Base-by-base conservation (phyloP, 1,140 invertebrate genomes). In the Drusus annulatus region DNA sequence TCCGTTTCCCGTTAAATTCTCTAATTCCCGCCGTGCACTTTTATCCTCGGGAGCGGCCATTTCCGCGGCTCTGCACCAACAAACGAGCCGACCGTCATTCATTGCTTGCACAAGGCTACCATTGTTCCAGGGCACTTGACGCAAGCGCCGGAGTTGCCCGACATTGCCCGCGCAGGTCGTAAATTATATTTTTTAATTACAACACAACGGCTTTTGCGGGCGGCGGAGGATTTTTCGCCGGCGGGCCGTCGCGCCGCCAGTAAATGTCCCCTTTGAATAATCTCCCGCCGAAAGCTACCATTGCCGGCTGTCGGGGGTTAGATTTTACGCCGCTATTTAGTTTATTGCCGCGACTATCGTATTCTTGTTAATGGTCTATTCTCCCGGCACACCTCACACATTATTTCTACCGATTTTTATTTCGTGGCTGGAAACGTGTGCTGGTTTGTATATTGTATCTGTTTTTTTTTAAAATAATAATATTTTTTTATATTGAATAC, bases 161-260 rank as follows among this genome's bases (percentile, higher is more conserved):
- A 16, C 31, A 36, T 36, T 8, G 31, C 31, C 31, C 54, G 54
- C 7, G 54, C 54, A n/a, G 56, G 3, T 23, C 56, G 56, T 65
- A 65, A 65, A 65, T 65, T 65, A 65, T 65, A n/a, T 65, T 65
- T 65, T 65, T 65, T 65, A 65, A 65, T 65, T 65, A 65, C 62
- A 65, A 65, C 62, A 65, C 62, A 65, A 65, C 36, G n/a, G 23
- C 23, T 2, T 25, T 45, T 45, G 36, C 36, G 36, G 36, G 36
- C 36, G 36, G 10, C 36, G 36, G 36, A 10, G 36, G 10, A 45
- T 45, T 45, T 65, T 28, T 65, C 36, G 62, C 62, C n/a, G 13
- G 62, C 62, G 62, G 62, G 62, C 28, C 62, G 16, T 65, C 36
- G 23, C 28, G 62, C 28, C 62, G 62, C 21, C 62, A 28, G 62